Percentiles rank a stretch among this genome's conserved stretches.
Evolutionary conservation across 1,140 invertebrate genomes (phyloP).

Genomic region (Elysia chlorotica): DNA sequence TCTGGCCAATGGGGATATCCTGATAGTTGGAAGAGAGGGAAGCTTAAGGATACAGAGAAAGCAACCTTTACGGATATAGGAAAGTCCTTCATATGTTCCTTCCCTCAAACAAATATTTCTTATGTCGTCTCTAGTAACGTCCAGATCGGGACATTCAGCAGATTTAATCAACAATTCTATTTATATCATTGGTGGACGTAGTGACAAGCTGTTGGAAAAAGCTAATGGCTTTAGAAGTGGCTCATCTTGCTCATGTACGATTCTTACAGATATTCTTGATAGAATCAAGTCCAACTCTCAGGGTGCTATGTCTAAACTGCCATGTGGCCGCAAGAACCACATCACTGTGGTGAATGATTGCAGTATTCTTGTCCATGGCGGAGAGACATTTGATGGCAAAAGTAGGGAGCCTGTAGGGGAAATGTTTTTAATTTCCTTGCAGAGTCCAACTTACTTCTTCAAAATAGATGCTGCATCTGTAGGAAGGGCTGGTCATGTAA

Average conservation of each 20-base stretch:
- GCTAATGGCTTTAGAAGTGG: neutral
- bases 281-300: conserved; percentile 20
- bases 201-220: conserved; percentile 50
- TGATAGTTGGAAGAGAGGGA: conserved; percentile 59
- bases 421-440: conserved; percentile 45
- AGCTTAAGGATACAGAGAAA: conserved; percentile 50
- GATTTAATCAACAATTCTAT: conserved; percentile 37
- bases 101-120: too few relatives aligned
- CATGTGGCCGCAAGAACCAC: conserved; percentile 53
- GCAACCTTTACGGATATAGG: too few relatives aligned
- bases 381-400: conserved; percentile 58
- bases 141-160: conserved; percentile 57
- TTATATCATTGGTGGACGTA: conserved; percentile 53
- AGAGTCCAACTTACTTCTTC: conserved; percentile 39
- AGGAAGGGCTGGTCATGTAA: conserved; percentile 50
- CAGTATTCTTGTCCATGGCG: conserved; percentile 53
- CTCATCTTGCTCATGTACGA: neutral
- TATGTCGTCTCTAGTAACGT: too few relatives aligned
- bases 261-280: neutral
- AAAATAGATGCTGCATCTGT: conserved; percentile 40
- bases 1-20: conserved; percentile 41
- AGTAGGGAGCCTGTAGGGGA: conserved; percentile 52
- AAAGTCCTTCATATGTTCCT: too few relatives aligned
- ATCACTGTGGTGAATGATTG: conserved; percentile 33
- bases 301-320: conserved; percentile 40